Base-by-base conservation (phyloP, 37 sponge, comb jelly and placozoan species). In the Corticium candelabrum region DNA sequence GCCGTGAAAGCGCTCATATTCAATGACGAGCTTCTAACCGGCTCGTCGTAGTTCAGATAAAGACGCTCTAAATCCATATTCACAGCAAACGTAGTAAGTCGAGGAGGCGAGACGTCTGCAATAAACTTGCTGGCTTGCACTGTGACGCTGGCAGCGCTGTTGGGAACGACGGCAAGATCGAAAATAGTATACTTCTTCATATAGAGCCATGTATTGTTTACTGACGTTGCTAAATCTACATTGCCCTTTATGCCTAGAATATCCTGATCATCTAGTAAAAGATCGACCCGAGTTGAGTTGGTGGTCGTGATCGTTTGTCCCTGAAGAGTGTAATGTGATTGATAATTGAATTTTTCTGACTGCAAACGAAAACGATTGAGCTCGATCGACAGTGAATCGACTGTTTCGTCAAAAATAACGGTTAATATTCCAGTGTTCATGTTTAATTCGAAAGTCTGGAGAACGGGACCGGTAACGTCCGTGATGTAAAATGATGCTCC, bases 381-480 rank as follows among this genome's bases (percentile, higher is more conserved):
- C 34, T 69, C 37, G 3, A 92, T 78, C 0, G 90, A 83, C 1
- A 57, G 73, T 11, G 84, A 74, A 33, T 86, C 74, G 5, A 92
- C 90, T 0, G 93, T 89, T 76, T 92, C 93, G 82, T 86, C 89
- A 84, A 92, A 92, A 34, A 69, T 84, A 2, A 92, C 73, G 36
- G 83, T 88, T 15, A 92, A 72, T 35, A 86, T 2, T 32, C 90
- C 87, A 68, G 73, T 84, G 80, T 92, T 74, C n/a, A 86, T 84
- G 84, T 92, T 87, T 11, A 87, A 67, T 34, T 89, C 83, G 41
- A 92, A 92, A n/a, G 32, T 70, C 41, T 68, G 30, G 11, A 92
- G 69, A 1, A 76, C 36, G 2, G 93, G 93, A 27, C 77, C 43
- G 37, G 76, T 79, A 0, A 39, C 83, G 76, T 92, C 93, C 4